Evolutionary conservation across 2,888 invertebrate genomes (phyloP).

Genomic region (Melitaea athalia): DNA sequence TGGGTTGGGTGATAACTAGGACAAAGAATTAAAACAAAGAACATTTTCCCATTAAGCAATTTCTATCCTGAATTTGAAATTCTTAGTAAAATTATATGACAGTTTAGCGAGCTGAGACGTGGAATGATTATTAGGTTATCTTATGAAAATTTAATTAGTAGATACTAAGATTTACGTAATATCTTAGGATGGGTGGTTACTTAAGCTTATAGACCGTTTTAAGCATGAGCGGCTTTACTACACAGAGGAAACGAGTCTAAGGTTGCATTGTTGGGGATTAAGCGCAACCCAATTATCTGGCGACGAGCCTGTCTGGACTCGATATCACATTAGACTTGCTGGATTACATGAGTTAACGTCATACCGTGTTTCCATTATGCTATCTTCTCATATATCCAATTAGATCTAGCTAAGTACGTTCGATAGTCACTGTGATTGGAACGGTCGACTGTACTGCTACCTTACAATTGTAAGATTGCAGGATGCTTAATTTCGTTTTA

Average conservation of each 20-base stretch:
- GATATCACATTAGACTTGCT: constrained; percentile 76
- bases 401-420: constrained; percentile 58
- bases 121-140: constrained; percentile 3
- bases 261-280: constrained; percentile 75
- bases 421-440: constrained; percentile 70
- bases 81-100: no score
- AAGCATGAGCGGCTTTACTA: constrained; percentile 53
- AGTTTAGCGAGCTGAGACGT: not conserved
- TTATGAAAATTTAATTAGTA: constrained; percentile 17
- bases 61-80: no score
- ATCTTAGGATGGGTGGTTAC: constrained; percentile 24
- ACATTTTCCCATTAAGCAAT: no score
- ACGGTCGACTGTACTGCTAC: constrained; percentile 46
- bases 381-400: constrained; percentile 59
- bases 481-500: constrained; percentile 5
- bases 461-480: constrained; percentile 3
- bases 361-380: constrained; percentile 51
- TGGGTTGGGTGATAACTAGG: no score
- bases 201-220: constrained; percentile 27
- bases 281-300: constrained; percentile 76
- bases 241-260: constrained; percentile 67
- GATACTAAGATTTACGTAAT: constrained; percentile 20
- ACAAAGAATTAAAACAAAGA: no score
- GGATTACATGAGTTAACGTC: constrained; percentile 74
- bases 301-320: constrained; percentile 66